Conservation (phyloP, 2,113 vertebrate genomes). For the Globicephala melas region DNA sequence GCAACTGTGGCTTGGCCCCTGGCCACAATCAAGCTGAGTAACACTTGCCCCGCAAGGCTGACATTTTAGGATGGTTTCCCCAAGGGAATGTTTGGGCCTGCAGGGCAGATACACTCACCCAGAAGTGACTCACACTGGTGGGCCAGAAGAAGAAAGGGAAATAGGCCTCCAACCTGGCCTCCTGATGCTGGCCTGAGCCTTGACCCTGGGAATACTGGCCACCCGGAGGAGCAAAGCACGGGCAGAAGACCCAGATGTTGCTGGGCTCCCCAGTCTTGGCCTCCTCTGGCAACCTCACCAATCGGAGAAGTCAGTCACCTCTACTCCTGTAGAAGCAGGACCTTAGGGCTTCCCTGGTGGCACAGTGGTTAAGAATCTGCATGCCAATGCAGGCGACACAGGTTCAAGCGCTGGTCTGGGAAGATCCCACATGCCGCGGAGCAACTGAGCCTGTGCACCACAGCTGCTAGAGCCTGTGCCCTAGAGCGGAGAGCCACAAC, state of each 20-base stretch:
- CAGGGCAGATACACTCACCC: background rate
- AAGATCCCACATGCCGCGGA: too few relatives aligned
- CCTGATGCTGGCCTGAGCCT: background rate
- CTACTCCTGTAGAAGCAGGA: background rate
- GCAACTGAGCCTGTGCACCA: too few relatives aligned
- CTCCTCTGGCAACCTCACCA: background rate
- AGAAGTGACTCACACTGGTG: background rate
- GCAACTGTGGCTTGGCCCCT: background rate
- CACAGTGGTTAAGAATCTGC: too few relatives aligned
- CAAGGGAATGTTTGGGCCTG: background rate
- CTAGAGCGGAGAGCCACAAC: too few relatives aligned
- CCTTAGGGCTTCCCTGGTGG: background rate
- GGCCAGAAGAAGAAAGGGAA: background rate
- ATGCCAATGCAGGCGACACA: too few relatives aligned
- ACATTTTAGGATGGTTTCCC: background rate
- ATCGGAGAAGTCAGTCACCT: background rate
- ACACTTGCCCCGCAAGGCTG: background rate
- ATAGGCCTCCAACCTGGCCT: background rate
- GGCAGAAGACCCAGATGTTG: too few relatives aligned
- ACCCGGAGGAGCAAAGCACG: background rate
- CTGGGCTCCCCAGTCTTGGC: background rate
- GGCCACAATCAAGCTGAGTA: background rate
- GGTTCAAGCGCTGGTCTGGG: too few relatives aligned
- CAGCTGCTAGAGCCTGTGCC: too few relatives aligned
- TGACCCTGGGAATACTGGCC: background rate